Conservation (phyloP, 64 coral and sea anemone genomes). For the Pocillopora verrucosa region DNA sequence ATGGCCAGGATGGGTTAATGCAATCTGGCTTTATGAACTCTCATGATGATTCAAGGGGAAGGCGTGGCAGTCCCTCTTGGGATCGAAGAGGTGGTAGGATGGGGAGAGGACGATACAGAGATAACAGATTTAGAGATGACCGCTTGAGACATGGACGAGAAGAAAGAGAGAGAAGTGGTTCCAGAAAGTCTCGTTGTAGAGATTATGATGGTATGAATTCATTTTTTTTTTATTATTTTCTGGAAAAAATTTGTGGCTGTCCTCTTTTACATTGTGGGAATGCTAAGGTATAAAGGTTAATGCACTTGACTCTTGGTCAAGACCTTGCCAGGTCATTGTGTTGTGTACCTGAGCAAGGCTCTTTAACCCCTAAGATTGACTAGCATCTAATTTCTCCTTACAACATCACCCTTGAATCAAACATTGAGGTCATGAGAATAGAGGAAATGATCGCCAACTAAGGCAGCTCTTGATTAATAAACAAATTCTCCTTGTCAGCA, state of each 20-base stretch:
- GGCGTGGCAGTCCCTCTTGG: constrained; percentile 60
- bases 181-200: constrained; percentile 75
- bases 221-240: neutral
- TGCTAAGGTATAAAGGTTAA: too few relatives aligned
- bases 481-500: too few relatives aligned
- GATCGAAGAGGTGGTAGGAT: constrained; percentile 50
- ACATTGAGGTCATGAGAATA: too few relatives aligned
- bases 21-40: constrained; percentile 2
- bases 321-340: too few relatives aligned
- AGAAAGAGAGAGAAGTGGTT: constrained; percentile 45
- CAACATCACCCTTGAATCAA: too few relatives aligned
- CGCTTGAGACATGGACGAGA: constrained; percentile 33
- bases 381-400: too few relatives aligned
- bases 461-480: too few relatives aligned
- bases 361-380: too few relatives aligned
- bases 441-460: too few relatives aligned
- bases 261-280: too few relatives aligned
- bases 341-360: too few relatives aligned
- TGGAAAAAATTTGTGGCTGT: neutral
- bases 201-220: constrained; percentile 93
- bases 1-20: neutral
- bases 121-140: constrained; percentile 64
- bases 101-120: constrained; percentile 3
- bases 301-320: too few relatives aligned
- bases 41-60: constrained; percentile 66